Evolutionary conservation across 2,797 vertebrate species (phyloP).

Genomic region (Cyprinodon diabolis): DNA sequence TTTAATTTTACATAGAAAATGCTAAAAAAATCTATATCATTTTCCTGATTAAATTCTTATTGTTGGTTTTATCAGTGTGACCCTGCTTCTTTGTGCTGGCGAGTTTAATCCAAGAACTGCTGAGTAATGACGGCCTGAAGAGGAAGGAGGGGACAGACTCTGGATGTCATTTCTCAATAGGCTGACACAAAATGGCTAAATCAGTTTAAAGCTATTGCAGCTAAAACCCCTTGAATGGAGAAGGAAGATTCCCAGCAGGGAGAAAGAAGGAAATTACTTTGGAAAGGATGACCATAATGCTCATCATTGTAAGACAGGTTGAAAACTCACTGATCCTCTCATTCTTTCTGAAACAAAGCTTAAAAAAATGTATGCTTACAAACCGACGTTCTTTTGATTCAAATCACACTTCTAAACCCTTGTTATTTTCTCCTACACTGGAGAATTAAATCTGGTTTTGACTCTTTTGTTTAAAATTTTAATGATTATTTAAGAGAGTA

Average conservation of each 20-base stretch:
- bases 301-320: slow-evolving; percentile 44
- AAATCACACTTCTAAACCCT: slow-evolving; percentile 2
- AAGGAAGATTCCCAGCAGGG: slow-evolving; percentile 39
- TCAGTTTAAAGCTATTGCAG: slow-evolving; percentile 71
- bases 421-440: slow-evolving; percentile 2
- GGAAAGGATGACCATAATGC: slow-evolving; percentile 58
- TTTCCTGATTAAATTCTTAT: background rate
- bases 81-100: background rate
- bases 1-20: background rate
- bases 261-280: slow-evolving; percentile 36
- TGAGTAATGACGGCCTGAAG: slow-evolving; percentile 42
- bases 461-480: background rate
- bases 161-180: slow-evolving; percentile 65
- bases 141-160: slow-evolving; percentile 45
- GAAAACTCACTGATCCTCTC: slow-evolving; percentile 52
- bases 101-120: slow-evolving; percentile 25
- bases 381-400: slow-evolving; percentile 16
- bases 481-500: background rate
- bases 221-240: slow-evolving; percentile 53
- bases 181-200: slow-evolving; percentile 69
- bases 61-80: background rate
- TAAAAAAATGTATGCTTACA: slow-evolving; percentile 20
- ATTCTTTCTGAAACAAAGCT: slow-evolving; percentile 48
- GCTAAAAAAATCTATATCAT: too few relatives aligned
- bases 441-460: background rate